Conservation (phyloP, 2,888 invertebrate genomes). For the Hemithea aestivaria region DNA sequence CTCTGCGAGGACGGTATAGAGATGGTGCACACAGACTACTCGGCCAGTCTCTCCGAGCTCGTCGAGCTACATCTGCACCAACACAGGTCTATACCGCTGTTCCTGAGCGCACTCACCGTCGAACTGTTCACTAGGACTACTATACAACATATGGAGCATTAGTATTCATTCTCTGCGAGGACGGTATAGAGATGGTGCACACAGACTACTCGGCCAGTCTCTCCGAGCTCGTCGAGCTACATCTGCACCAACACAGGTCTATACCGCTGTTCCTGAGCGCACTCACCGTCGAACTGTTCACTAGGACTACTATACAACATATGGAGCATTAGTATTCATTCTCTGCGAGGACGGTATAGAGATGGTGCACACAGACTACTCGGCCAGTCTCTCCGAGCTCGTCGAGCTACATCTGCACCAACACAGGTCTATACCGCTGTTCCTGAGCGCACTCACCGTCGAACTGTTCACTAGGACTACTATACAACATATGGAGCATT, state of each 20-base stretch:
- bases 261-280: constrained; percentile 93
- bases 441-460: constrained; percentile 90
- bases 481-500: constrained; percentile 43
- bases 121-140: constrained; percentile 90
- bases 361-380: constrained; percentile 91
- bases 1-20: constrained; percentile 87
- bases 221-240: constrained; percentile 85
- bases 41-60: constrained; percentile 83
- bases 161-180: constrained; percentile 83
- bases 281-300: constrained; percentile 90
- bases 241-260: constrained; percentile 88
- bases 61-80: constrained; percentile 88
- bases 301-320: constrained; percentile 81
- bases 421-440: constrained; percentile 92
- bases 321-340: constrained; percentile 63
- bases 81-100: constrained; percentile 92
- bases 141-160: constrained; percentile 43
- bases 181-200: constrained; percentile 89
- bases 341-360: constrained; percentile 87
- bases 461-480: constrained; percentile 90
- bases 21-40: constrained; percentile 91
- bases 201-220: constrained; percentile 89
- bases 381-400: constrained; percentile 83
- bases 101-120: constrained; percentile 90
- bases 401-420: constrained; percentile 88